Percentiles rank a stretch among this genome's conserved stretches.
phyloP scores from a whole-genome alignment of 2,113 vertebrate species.

The Notiomystis cincta region DNA sequence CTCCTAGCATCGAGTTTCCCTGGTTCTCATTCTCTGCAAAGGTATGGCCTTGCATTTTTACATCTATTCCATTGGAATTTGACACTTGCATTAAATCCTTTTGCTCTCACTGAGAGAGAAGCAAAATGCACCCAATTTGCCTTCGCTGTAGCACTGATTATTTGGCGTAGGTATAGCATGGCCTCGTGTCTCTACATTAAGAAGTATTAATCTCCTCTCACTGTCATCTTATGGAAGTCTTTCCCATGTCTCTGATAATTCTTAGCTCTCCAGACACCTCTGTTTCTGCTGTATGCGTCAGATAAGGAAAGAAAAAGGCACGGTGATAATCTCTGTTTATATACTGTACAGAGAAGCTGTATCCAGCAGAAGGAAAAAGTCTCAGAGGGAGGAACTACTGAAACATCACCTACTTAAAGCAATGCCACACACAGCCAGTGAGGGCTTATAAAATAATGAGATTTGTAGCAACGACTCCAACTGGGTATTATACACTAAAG shows the following conservation, averaged over 20 bases:
- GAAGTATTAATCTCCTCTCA: not conserved
- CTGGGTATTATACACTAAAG: conserved; percentile 24
- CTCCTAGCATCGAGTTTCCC: fast-evolving
- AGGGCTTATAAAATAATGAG: conserved; percentile 36
- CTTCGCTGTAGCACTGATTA: not conserved
- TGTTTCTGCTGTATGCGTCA: conserved; percentile 10
- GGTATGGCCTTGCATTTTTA: not conserved
- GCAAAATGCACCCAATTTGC: not conserved
- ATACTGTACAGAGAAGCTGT: not conserved
- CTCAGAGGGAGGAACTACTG: not conserved
- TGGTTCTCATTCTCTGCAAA: not conserved
- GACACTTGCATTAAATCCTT: not conserved
- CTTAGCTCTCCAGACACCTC: conserved; percentile 11
- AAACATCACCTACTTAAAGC: conserved; percentile 19
- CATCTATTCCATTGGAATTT: not conserved
- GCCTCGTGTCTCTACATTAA: not conserved
- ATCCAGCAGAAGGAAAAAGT: not conserved
- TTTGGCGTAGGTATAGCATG: not conserved
- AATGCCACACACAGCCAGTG: not conserved
- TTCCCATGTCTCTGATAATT: not conserved
- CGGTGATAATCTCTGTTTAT: not conserved
- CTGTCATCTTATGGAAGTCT: not conserved
- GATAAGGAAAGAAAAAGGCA: not conserved
- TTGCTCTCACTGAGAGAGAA: not conserved
- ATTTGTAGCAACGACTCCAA: conserved; percentile 7